Evolutionary conservation across 2,113 vertebrate genomes (phyloP).

Genomic region (Vireo altiloquus): DNA sequence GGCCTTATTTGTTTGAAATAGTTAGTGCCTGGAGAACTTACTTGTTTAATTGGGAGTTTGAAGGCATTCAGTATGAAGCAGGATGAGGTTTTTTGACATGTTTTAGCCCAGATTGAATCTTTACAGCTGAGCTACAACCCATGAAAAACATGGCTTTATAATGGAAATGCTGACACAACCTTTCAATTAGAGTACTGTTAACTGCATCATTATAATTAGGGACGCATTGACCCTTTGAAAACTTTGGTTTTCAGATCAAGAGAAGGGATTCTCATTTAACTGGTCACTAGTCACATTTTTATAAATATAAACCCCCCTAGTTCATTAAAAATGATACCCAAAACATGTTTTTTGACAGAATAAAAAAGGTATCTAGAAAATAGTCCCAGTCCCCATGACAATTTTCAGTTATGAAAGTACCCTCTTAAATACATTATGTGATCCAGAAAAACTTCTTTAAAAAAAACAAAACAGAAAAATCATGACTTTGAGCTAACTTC

Average conservation of each 20-base stretch:
- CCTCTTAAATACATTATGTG: not conserved
- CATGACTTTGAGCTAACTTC: not conserved
- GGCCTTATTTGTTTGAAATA: not conserved
- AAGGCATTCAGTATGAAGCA: conserved; percentile 19
- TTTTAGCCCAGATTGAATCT: conserved; percentile 55
- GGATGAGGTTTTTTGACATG: conserved; percentile 23
- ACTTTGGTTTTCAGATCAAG: conserved; percentile 31
- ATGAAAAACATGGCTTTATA: conserved; percentile 59
- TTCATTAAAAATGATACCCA: not conserved
- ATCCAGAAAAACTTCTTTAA: not conserved
- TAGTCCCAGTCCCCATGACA: accelerated
- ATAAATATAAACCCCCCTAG: not conserved
- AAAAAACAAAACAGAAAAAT: not conserved
- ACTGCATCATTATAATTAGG: conserved; percentile 51
- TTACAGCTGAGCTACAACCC: conserved; percentile 64
- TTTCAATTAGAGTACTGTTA: conserved; percentile 60
- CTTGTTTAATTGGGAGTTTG: conserved; percentile 23
- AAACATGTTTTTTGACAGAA: not conserved
- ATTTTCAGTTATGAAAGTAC: not conserved
- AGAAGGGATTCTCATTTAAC: not conserved
- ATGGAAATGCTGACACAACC: conserved; percentile 61
- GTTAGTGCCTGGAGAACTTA: not conserved
- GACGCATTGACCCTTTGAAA: conserved; percentile 44
- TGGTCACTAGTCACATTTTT: not conserved
- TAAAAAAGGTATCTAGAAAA: not conserved